phyloP scores from a whole-genome alignment of 2,888 invertebrate species.

The Therioaphis trifolii region DNA sequence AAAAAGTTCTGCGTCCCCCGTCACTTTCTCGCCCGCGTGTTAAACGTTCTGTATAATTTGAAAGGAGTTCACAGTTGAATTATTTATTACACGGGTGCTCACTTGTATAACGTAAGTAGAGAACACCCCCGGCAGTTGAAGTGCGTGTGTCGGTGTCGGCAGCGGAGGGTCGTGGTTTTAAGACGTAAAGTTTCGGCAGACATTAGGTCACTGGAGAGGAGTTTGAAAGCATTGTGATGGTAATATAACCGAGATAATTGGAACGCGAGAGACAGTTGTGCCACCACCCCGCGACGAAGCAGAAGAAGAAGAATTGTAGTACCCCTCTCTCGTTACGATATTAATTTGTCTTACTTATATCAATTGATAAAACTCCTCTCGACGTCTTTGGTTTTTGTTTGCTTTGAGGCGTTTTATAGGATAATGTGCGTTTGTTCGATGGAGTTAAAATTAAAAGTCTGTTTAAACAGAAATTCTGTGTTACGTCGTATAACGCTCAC shows the following conservation, averaged over 20 bases:
- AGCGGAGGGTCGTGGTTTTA: neutral
- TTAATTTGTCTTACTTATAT: neutral
- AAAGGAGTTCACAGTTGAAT: slow-evolving; percentile 49
- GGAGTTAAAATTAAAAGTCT: neutral
- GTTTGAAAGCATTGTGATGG: slow-evolving; percentile 37
- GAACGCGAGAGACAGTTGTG: neutral
- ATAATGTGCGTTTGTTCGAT: neutral
- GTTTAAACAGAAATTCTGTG: neutral
- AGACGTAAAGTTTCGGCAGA: slow-evolving; percentile 32
- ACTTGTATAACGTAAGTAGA: neutral
- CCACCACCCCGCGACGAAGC: no score
- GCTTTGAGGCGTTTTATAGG: neutral
- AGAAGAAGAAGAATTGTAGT: neutral
- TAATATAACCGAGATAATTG: slow-evolving; percentile 44
- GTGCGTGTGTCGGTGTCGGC: neutral
- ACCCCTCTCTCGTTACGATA: neutral
- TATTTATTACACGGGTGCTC: slow-evolving; percentile 29
- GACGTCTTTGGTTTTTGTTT: neutral
- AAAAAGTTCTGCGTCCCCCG: neutral
- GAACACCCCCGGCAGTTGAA: neutral
- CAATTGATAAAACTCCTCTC: slow-evolving; percentile 19
- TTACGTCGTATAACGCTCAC: neutral
- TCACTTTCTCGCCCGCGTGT: neutral
- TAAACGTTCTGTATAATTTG: slow-evolving; percentile 43
- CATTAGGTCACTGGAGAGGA: slow-evolving; percentile 28